Conservation (phyloP, 2,888 invertebrate genomes). For the Dinocampus coccinellae region DNA sequence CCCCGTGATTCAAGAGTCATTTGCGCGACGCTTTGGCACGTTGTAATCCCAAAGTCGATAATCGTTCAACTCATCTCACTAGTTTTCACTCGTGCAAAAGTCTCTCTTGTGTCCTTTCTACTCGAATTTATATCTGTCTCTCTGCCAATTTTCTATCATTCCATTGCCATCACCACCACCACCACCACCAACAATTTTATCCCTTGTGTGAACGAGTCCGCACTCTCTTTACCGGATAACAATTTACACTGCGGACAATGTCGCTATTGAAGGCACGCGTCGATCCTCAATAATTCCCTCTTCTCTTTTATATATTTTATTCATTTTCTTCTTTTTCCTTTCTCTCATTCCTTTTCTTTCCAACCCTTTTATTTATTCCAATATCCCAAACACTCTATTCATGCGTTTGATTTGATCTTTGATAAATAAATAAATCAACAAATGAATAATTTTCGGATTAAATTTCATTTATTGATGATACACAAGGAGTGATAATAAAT, state of each 20-base stretch:
- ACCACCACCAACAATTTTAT: slow-evolving; percentile 28
- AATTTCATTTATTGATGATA: too few relatives aligned
- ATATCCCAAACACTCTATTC: slow-evolving; percentile 2
- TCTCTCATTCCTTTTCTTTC: slow-evolving; percentile 10
- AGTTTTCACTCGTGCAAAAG: slow-evolving; percentile 40
- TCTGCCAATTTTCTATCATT: slow-evolving; percentile 40
- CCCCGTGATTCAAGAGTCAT: slow-evolving; percentile 54
- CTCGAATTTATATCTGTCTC: slow-evolving; percentile 26
- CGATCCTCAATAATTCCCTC: slow-evolving; percentile 10
- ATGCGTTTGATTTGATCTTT: too few relatives aligned
- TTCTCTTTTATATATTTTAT: not conserved
- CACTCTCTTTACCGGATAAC: slow-evolving; percentile 56
- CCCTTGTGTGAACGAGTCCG: too few relatives aligned
- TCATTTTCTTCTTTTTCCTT: too few relatives aligned
- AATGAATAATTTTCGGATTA: too few relatives aligned
- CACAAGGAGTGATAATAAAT: not conserved
- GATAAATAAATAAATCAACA: too few relatives aligned
- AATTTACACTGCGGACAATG: slow-evolving; percentile 63
- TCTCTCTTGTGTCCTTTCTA: not conserved
- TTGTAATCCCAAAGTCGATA: slow-evolving; percentile 65
- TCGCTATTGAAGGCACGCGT: slow-evolving; percentile 63
- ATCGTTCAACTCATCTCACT: slow-evolving; percentile 56
- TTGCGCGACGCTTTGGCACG: slow-evolving; percentile 57
- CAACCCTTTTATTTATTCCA: slow-evolving; percentile 1
- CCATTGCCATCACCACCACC: slow-evolving; percentile 29